A percentile compares a stretch with the other conserved stretches of the same genome.
Evolutionary conservation across 53 echinoderm and acorn worm species (phyloP).

Genomic region (Crossaster papposus): DNA sequence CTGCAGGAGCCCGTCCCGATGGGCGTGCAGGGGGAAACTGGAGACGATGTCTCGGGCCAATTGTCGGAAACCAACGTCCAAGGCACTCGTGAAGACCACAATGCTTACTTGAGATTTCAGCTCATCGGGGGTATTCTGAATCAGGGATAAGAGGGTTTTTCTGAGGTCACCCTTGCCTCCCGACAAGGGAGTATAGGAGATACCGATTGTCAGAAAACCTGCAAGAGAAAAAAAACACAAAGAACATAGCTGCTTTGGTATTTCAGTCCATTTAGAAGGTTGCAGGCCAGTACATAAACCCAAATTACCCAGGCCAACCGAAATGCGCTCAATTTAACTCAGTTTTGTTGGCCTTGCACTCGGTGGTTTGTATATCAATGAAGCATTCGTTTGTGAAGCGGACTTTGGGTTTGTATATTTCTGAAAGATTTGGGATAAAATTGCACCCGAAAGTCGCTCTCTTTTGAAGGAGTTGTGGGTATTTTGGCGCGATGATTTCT

Average conservation of each 20-base stretch:
- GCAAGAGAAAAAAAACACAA: neutral
- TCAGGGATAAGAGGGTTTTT: neutral
- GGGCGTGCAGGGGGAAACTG: neutral
- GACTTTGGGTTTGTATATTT: too few relatives aligned
- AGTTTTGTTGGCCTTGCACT: too few relatives aligned
- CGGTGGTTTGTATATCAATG: too few relatives aligned
- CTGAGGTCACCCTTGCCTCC: neutral
- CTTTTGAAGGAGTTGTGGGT: too few relatives aligned
- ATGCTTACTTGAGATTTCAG: neutral
- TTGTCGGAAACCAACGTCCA: neutral
- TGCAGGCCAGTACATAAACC: too few relatives aligned
- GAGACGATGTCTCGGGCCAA: conserved; percentile 1
- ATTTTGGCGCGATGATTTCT: too few relatives aligned
- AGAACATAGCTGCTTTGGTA: neutral
- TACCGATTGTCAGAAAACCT: conserved; percentile 40
- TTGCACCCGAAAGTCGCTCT: too few relatives aligned
- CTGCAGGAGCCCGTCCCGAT: conserved; percentile 6
- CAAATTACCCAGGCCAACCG: too few relatives aligned
- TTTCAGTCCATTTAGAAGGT: neutral
- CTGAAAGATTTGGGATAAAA: too few relatives aligned
- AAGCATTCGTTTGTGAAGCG: too few relatives aligned
- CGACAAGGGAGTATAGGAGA: neutral
- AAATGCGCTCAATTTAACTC: too few relatives aligned
- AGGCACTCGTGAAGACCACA: neutral
- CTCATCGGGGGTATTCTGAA: neutral